Evolutionary conservation across 2,888 invertebrate species (phyloP).

Genomic region (Lordiphosa andalusiaca): DNA sequence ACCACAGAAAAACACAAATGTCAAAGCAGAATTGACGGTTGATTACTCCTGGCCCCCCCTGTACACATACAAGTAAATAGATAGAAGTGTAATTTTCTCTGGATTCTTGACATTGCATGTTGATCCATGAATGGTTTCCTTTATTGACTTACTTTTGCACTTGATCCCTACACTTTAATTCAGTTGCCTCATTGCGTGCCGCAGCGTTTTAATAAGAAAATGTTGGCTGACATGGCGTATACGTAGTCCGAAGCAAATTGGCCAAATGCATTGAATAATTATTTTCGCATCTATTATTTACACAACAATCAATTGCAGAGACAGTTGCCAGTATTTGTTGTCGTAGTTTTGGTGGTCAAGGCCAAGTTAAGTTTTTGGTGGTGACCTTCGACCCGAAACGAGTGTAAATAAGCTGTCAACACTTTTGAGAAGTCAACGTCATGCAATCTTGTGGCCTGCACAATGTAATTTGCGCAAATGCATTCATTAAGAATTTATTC

Average conservation of each 20-base stretch:
- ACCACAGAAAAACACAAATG: too few relatives aligned
- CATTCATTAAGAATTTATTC: conserved; percentile 45
- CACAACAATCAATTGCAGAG: neutral
- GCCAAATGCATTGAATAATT: conserved; percentile 6
- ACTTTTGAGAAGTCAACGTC: conserved; percentile 13
- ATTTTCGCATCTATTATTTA: conserved; percentile 12
- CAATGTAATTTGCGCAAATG: conserved; percentile 39
- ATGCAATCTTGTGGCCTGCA: conserved; percentile 22
- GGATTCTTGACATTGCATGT: conserved; percentile 7
- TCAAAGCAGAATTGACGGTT: too few relatives aligned
- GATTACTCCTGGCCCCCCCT: too few relatives aligned
- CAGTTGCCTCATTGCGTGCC: conserved; percentile 1
- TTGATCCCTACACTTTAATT: conserved; percentile 1
- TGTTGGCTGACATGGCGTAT: conserved; percentile 4
- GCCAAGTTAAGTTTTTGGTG: neutral
- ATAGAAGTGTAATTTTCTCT: neutral
- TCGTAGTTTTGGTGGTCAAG: neutral
- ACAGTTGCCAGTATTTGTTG: too few relatives aligned
- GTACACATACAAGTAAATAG: too few relatives aligned
- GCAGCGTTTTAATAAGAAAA: neutral
- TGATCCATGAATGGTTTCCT: neutral
- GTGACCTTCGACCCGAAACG: too few relatives aligned
- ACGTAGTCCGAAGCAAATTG: conserved; percentile 1
- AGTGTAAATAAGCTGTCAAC: conserved; percentile 14
- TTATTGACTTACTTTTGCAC: conserved; percentile 1